Evolutionary conservation across 2,113 vertebrate species (phyloP).

Genomic region (Megalops atlanticus): DNA sequence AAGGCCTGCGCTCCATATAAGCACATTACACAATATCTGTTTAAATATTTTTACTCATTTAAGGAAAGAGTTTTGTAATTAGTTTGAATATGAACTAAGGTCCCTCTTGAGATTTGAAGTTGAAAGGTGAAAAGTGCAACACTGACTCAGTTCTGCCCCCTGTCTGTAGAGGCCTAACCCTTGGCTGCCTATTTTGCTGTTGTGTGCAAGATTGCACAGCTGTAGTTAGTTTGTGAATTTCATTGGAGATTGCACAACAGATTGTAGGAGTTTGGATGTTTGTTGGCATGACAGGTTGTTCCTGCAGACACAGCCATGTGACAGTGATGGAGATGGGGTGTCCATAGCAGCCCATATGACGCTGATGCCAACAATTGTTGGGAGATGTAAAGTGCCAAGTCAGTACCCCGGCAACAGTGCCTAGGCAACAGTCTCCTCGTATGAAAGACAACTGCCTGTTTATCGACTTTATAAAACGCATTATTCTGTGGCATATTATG

Average conservation of each 20-base stretch:
- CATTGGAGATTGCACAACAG: not conserved
- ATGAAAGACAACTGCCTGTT: not conserved
- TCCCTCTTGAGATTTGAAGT: no score
- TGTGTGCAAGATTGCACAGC: slow-evolving; percentile 51
- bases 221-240: slow-evolving; percentile 46
- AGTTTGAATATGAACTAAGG: not conserved
- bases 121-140: not conserved
- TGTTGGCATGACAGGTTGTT: slow-evolving; percentile 47
- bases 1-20: not conserved
- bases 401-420: slow-evolving; percentile 28
- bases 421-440: slow-evolving; percentile 18
- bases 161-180: not conserved
- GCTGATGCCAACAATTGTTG: slow-evolving; percentile 23
- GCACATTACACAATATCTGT: not conserved
- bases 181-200: slow-evolving; percentile 26
- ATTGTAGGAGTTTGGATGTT: slow-evolving; percentile 7
- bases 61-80: not conserved
- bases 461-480: not conserved
- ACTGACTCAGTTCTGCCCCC: not conserved
- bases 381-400: slow-evolving; percentile 9
- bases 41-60: no score
- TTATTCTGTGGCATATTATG: not conserved
- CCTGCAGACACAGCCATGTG: slow-evolving; percentile 45
- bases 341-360: slow-evolving; percentile 24
- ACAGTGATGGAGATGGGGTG: slow-evolving; percentile 48